Conservation (phyloP, 2,888 invertebrate species). For the Drosophila mimica region DNA sequence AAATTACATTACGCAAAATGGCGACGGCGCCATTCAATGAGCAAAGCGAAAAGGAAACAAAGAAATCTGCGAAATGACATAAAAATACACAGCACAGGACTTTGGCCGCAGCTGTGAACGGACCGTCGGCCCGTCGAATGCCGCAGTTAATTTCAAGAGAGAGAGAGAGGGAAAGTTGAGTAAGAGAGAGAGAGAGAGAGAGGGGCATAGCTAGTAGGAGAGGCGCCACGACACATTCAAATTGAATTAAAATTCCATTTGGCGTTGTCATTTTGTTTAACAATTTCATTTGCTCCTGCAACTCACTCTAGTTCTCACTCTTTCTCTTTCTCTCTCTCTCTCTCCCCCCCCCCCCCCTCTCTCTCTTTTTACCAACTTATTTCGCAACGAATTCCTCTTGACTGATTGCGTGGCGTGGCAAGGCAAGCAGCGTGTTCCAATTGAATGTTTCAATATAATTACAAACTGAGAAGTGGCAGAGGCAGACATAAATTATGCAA, state of each 20-base stretch:
- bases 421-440: neutral
- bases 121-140: slow-evolving; percentile 2
- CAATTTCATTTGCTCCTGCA: slow-evolving; percentile 55
- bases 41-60: slow-evolving; percentile 48
- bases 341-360: too few species aligned
- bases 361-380: slow-evolving; percentile 41
- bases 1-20: slow-evolving; percentile 69
- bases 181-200: neutral
- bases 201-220: neutral
- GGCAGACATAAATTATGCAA: slow-evolving; percentile 44
- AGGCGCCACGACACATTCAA: slow-evolving; percentile 58
- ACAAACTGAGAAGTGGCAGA: slow-evolving; percentile 25
- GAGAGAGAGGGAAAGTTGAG: neutral
- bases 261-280: slow-evolving; percentile 74
- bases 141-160: slow-evolving; percentile 29
- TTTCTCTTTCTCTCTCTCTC: neutral
- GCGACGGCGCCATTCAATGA: slow-evolving; percentile 24
- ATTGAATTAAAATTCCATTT: slow-evolving; percentile 79
- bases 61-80: slow-evolving; percentile 49
- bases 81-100: slow-evolving; percentile 30
- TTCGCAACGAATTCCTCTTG: slow-evolving; percentile 45
- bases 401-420: slow-evolving; percentile 37
- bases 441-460: slow-evolving; percentile 57
- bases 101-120: slow-evolving; percentile 24
- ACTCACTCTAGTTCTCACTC: neutral